Percentiles rank a stretch among this genome's conserved stretches.
phyloP scores from a whole-genome alignment of 2,888 invertebrate species.

The Ecdyonurus torrentis region DNA sequence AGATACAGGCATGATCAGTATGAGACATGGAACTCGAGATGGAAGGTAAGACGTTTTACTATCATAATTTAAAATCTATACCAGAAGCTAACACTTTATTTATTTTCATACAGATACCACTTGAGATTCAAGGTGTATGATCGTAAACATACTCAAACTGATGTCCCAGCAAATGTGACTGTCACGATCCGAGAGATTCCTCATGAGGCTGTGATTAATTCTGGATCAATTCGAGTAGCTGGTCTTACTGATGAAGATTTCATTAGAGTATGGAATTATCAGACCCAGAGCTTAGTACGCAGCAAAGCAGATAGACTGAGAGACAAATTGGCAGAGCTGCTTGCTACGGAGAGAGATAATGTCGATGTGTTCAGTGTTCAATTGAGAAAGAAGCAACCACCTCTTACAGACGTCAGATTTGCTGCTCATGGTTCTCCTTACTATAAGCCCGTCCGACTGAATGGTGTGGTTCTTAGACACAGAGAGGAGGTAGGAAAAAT shows the following conservation, averaged over 20 bases:
- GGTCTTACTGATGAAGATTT: constrained; percentile 95
- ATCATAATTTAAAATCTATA: not conserved
- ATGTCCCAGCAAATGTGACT: constrained; percentile 91
- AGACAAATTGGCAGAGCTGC: constrained; percentile 68
- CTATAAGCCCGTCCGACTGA: constrained; percentile 83
- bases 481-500: constrained; percentile 49
- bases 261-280: constrained; percentile 86
- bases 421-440: constrained; percentile 93
- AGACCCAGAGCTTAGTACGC: constrained; percentile 62
- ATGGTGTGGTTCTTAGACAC: constrained; percentile 86
- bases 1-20: constrained; percentile 88
- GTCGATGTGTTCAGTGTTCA: constrained; percentile 96
- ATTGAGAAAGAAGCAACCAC: constrained; percentile 66
- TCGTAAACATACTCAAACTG: constrained; percentile 84
- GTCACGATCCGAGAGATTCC: constrained; percentile 89
- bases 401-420: constrained; percentile 81
- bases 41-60: constrained; percentile 35
- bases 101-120: constrained; percentile 19
- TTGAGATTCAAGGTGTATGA: constrained; percentile 64
- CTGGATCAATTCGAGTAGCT: constrained; percentile 82
- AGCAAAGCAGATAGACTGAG: constrained; percentile 83
- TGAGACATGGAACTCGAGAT: constrained; percentile 82
- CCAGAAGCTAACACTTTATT: not conserved
- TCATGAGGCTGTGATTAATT: constrained; percentile 88
- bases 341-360: constrained; percentile 72